Evolutionary conservation across 2,797 vertebrate genomes (phyloP).

Genomic region (Betta splendens): DNA sequence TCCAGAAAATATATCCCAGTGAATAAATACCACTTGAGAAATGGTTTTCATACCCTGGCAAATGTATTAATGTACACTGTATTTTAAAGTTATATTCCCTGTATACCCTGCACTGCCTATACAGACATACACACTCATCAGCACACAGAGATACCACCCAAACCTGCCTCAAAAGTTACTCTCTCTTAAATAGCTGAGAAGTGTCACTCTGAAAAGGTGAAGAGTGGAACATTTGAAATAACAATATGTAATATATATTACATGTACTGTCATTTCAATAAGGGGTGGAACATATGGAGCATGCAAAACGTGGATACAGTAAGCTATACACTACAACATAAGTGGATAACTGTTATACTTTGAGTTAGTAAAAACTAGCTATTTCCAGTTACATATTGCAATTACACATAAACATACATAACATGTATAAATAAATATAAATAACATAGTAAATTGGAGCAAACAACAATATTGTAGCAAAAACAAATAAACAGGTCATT

Average conservation of each 20-base stretch:
- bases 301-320: conserved; percentile 17
- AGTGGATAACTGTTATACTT: not conserved
- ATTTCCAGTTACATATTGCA: no score
- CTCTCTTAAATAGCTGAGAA: conserved; percentile 26
- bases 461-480: conserved; percentile 21
- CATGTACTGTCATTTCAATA: conserved; percentile 88
- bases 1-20: not conserved
- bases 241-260: conserved; percentile 78
- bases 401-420: no score
- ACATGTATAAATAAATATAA: no score
- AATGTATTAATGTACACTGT: conserved; percentile 6
- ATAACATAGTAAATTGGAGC: conserved; percentile 25
- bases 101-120: conserved; percentile 1
- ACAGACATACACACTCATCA: conserved; percentile 10
- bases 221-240: conserved; percentile 75
- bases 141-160: conserved; percentile 5
- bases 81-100: conserved; percentile 13
- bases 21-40: not conserved
- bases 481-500: conserved; percentile 44
- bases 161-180: conserved; percentile 34
- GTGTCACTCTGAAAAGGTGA: conserved; percentile 44
- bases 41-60: not conserved
- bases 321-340: conserved; percentile 12
- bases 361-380: no score
- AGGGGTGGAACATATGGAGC: conserved; percentile 66